These are phyloP conservation scores for Acanthurus leucopareius DNA, from an alignment of 2,797 vertebrate species.

Conservation along the genomic window DNA sequence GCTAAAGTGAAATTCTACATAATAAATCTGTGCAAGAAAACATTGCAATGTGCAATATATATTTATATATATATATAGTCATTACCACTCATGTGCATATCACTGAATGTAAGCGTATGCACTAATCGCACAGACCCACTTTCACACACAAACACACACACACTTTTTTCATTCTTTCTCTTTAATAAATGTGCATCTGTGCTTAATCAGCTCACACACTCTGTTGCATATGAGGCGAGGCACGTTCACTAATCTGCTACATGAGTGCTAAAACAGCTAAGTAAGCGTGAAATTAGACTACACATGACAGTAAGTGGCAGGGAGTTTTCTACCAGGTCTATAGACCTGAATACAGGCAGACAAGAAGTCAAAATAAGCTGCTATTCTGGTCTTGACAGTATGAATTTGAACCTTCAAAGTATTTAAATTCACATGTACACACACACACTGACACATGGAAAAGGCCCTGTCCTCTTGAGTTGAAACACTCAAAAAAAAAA, in stretches of 20 bases:
- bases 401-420: neutral
- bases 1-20: neutral
- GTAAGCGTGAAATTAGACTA: conserved; percentile 54
- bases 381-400: neutral
- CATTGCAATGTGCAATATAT: neutral
- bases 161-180: conserved; percentile 10
- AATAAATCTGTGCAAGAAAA: neutral
- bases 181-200: conserved; percentile 44
- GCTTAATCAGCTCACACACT: conserved; percentile 48
- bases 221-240: conserved; percentile 5
- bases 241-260: conserved; percentile 37
- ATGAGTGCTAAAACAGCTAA: conserved; percentile 41
- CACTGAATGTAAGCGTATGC: neutral
- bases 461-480: neutral
- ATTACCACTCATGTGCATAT: neutral
- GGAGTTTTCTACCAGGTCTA: neutral
- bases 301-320: conserved; percentile 35
- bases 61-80: neutral
- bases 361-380: neutral
- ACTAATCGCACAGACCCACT: conserved; percentile 24
- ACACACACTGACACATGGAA: neutral
- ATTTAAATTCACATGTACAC: neutral
- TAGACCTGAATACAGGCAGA: neutral
- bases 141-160: neutral
- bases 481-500: neutral